Conservation (phyloP, 2,797 vertebrate species). For the Sebastes reedi region DNA sequence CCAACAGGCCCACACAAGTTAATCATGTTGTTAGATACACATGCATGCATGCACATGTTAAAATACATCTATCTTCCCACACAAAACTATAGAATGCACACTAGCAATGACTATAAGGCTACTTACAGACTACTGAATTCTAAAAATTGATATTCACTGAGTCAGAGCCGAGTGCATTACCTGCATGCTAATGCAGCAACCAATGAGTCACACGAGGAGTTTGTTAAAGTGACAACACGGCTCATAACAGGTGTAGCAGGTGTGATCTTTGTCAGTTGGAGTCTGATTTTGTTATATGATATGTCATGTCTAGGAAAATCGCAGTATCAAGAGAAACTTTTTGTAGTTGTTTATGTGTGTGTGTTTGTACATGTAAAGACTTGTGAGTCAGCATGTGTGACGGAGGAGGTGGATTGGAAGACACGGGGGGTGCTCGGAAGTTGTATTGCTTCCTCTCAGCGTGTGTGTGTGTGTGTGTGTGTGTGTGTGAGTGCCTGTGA, state of each 20-base stretch:
- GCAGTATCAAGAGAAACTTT: background rate
- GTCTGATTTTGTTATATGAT: background rate
- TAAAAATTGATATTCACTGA: slow-evolving; percentile 38
- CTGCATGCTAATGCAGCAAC: slow-evolving; percentile 38
- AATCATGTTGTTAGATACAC: slow-evolving; percentile 20
- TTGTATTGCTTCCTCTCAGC: slow-evolving; percentile 56
- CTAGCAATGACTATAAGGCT: background rate
- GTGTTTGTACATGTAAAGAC: background rate
- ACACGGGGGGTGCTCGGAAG: slow-evolving; percentile 28
- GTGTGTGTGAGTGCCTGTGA: background rate
- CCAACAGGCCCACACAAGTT: background rate
- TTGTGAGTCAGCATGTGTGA: background rate
- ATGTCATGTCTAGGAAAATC: background rate
- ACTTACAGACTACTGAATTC: background rate
- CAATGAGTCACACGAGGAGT: slow-evolving; percentile 45
- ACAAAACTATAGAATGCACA: background rate
- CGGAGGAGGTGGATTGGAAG: slow-evolving; percentile 27
- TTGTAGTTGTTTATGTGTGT: background rate
- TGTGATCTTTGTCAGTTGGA: background rate
- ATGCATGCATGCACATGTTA: background rate
- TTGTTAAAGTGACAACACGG: slow-evolving; percentile 31
- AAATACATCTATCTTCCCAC: background rate
- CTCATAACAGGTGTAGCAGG: background rate
- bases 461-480: background rate
- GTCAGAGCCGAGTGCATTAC: slow-evolving; percentile 5